Base-by-base conservation (phyloP, 2,113 vertebrate genomes). In the Myotis davidii region DNA sequence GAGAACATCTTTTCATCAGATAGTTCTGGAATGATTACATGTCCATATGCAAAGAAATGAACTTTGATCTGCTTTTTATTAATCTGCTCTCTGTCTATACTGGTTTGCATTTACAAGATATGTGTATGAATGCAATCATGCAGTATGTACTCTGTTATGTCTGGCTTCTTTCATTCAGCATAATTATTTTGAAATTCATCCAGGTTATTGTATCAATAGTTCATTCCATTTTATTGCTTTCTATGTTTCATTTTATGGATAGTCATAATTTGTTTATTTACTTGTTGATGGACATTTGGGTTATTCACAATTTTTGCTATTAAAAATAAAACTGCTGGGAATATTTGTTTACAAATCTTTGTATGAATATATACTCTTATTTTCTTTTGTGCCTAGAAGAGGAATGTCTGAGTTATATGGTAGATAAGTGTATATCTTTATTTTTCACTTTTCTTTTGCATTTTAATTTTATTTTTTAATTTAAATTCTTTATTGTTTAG, bases 291-390 rank as follows among this genome's bases (percentile, higher is more conserved):
- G 27, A 90, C 9, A 67, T 74, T 88, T 50, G 39, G 39, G 16
- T 81, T 74, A 90, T 29, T 82, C 86, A 67, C 25, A 69, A 18
- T 76, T 86, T 90, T 29, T 74, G 56, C 39, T 82, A 91, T 76
- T 87, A 45, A 13, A 86, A 76, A 70, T 82, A 70, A 65, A 69
- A 74, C n/a, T 90, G 37, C 18, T 67, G 4, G 39, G 13, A 65
- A 20, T 90, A 37, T 90, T 85, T 90, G 9, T 23, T 90, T 74
- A 61, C 0, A 86, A 39, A 12, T 67, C 20, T 91, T 69, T 21
- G 1, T 73, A 54, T 50, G 20, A 32, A 32, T 39, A 76, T 23
- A 23, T 74, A n/a, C 17, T 85, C 72, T 85, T 64, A 34, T 84
- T 61, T 87, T 69, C 45, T 76, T 54, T 82, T 45, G 59, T 50